Conservation (phyloP, 1,140 invertebrate species). For the Dinoponera quadriceps region DNA sequence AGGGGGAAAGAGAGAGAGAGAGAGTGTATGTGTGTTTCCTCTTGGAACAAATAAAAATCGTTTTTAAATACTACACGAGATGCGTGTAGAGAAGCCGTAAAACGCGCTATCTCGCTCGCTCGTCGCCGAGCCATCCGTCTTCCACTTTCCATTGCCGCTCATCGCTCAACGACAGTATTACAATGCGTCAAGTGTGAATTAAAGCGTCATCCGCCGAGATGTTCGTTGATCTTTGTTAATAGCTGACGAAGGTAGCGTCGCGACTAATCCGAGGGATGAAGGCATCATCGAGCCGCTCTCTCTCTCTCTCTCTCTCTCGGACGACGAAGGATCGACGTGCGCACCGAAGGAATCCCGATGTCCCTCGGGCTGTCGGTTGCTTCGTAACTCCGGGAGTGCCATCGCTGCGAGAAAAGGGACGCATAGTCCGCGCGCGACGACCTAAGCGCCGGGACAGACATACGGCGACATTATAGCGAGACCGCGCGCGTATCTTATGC, state of each 20-base stretch:
- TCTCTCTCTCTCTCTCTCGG: too few species aligned
- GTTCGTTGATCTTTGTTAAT: slow-evolving; percentile 1
- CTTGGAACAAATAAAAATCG: slow-evolving; percentile 23
- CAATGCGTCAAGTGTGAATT: neutral
- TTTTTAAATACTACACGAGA: slow-evolving; percentile 15
- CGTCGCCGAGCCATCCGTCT: too few species aligned
- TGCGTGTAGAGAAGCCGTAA: neutral
- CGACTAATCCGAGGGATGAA: neutral
- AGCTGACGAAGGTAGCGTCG: neutral
- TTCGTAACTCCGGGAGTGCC: slow-evolving; percentile 20
- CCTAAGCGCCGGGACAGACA: slow-evolving; percentile 64
- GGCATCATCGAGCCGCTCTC: neutral
- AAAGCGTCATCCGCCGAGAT: neutral
- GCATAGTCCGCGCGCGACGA: slow-evolving; percentile 13
- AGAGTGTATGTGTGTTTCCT: neutral
- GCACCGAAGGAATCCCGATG: slow-evolving; percentile 11
- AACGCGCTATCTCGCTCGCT: neutral
- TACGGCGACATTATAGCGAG: slow-evolving; percentile 70
- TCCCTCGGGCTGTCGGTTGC: slow-evolving; percentile 9
- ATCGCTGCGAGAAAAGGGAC: slow-evolving; percentile 3
- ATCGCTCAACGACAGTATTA: too few species aligned
- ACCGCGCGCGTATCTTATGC: slow-evolving; percentile 43
- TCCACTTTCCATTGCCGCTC: too few species aligned
- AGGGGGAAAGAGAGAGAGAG: neutral
- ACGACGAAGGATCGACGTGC: slow-evolving; percentile 10